Evolutionary conservation across 2,888 invertebrate species (phyloP), one percentile per base, ranked within the genome.

Genomic region (Tortrix viridana): DNA sequence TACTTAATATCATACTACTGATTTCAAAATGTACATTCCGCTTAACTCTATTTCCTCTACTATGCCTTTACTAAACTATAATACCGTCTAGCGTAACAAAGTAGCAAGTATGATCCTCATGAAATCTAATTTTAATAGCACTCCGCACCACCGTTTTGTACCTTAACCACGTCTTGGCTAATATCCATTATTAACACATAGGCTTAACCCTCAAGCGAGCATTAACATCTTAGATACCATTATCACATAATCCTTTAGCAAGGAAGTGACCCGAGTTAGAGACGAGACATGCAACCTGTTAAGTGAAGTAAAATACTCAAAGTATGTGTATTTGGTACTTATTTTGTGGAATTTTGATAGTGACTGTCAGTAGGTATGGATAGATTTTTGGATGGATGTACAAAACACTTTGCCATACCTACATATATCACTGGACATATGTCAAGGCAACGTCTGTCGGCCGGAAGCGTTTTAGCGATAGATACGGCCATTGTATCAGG

Each of bases 191-290:
- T 79, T 74, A 74, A 74, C 79, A 81, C 79, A 81, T 79, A 81
- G 80, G 80, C 81, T 82, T 80, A 82, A 85, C 86, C 86, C 85
- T 80, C 82, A 81, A 78, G 81, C 80, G 82, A 80, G 80, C 83
- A 85, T 85, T 85, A 86, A 83, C 83, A 80, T 86, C 82, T 83
- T 74, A 84, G 86, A 80, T 75, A 81, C 82, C 83, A 88, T 88
- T 87, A 88, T 81, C 88, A 84, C 84, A 74, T 85, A 83, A 87
- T 86, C 84, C 82, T 79, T 86, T 79, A 83, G 76, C 72, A 68
- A 71, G 76, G 75, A 72, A 74, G 78, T 84, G 83, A 85, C 87
- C 86, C 82, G 72, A 73, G 63, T 48, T 50, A 53, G 38, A 41
- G 52, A 53, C 38, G 52, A 41, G 50, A 32, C 22, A 14, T 12